A percentile compares a stretch with the other conserved stretches of the same genome.
Evolutionary conservation across 1,140 invertebrate species (phyloP).

Genomic region (Tetragnatha versicolor): DNA sequence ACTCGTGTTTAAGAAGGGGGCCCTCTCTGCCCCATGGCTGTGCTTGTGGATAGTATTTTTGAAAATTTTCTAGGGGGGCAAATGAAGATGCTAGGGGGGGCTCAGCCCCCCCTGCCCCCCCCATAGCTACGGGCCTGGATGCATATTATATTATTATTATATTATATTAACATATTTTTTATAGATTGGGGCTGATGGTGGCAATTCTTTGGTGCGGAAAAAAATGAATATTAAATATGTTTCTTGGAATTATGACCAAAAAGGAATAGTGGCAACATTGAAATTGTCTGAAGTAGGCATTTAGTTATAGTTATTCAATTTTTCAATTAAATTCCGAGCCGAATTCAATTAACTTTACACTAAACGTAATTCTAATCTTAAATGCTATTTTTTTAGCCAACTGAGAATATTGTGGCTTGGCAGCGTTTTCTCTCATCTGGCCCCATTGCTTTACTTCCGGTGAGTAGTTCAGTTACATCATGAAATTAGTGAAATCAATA

Average conservation of each 20-base stretch:
- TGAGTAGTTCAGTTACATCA: slow-evolving; percentile 69
- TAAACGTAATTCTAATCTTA: neutral
- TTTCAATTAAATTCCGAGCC: neutral
- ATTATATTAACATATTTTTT: slow-evolving; percentile 27
- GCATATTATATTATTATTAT: neutral
- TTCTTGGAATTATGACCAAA: slow-evolving; percentile 53
- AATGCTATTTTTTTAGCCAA: slow-evolving; percentile 66
- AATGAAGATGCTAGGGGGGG: too few relatives aligned
- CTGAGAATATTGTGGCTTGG: slow-evolving; percentile 87
- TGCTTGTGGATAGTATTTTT: too few relatives aligned
- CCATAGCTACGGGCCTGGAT: too few relatives aligned
- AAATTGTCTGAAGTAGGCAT: slow-evolving; percentile 57
- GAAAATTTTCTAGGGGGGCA: too few relatives aligned
- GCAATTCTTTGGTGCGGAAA: slow-evolving; percentile 42
- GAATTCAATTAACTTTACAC: neutral
- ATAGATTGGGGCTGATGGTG: slow-evolving; percentile 53
- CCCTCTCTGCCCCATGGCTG: too few relatives aligned
- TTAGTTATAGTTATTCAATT: neutral
- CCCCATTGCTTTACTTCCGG: slow-evolving; percentile 89
- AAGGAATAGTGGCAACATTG: slow-evolving; percentile 53
- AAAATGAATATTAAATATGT: slow-evolving; percentile 53
- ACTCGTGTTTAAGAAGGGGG: too few relatives aligned
- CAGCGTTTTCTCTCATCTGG: slow-evolving; percentile 92
- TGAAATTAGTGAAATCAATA: too few relatives aligned
- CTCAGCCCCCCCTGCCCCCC: too few relatives aligned